Evolutionary conservation across 1,140 invertebrate species (phyloP), one percentile per base, ranked within the genome.

Genomic region (Holcopasites calliopsidis): DNA sequence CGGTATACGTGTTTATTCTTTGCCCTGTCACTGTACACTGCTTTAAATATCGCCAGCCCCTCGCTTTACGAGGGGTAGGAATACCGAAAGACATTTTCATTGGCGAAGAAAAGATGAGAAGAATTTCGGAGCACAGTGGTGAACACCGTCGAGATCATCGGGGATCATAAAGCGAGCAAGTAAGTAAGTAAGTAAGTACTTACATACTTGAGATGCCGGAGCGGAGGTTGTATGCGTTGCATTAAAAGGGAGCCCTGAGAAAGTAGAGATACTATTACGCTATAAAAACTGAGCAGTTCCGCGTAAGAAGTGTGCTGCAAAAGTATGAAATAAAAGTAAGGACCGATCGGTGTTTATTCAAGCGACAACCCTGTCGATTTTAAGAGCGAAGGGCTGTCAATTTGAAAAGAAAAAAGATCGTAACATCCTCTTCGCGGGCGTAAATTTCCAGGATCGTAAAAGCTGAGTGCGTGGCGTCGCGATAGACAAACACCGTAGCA

Each of bases 11-110:
- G 80, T 78, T 82, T 79, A n/a, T 73, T 55, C 80, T 38, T 71
- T 71, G 57, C 42, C 62, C 33, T 82, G 80, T 82, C 80, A 84
- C 44, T 70, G 69, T 80, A 87, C 78, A 80, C 85, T 74, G 47
- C 18, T 65, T 79, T 70, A 82, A 80, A 85, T 82, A 81, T 71
- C 61, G 64, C 49, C 28, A 58, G 61, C 35, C 60, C 21, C 42
- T 26, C 40, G 33, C 3, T 33, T 26, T 18, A 16, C n/a, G 28
- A 10, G 0, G 16, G 35, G 33, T n/a, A 33, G 5, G 31, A 28
- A 33, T 28, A 58, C 35, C 50, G 52, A 26, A 16, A 16, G n/a
- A 58, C 35, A n/a, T n/a, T n/a, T n/a, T n/a, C n/a, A n/a, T n/a
- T n/a, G 13, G 4, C 21, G 11, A 3, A 16, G 52, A 31, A 33